Conservation (phyloP, 2,888 invertebrate species). For the Odontocerum albicorne region DNA sequence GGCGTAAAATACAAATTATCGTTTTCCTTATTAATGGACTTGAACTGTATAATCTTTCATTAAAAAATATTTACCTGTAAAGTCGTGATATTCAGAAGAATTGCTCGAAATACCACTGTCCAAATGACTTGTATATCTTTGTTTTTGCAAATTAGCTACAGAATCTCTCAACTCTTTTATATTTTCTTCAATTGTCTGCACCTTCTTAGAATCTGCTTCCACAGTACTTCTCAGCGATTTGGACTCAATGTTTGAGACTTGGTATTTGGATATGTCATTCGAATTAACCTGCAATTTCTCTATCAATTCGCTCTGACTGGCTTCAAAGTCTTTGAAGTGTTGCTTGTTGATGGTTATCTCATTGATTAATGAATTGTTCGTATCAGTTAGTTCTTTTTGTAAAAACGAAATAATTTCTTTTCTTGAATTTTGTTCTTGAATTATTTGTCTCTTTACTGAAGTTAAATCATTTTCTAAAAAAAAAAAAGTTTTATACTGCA, state of each 20-base stretch:
- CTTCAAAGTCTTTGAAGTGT: conserved; percentile 42
- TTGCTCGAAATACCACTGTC: conserved; percentile 35
- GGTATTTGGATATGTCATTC: conserved; percentile 51
- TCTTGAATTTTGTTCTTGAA: conserved; percentile 30
- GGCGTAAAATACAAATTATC: no score
- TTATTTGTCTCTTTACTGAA: no score
- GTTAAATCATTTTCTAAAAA: no score
- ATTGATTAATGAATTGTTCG: conserved; percentile 44
- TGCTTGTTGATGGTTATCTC: conserved; percentile 49
- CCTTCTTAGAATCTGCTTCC: conserved; percentile 54
- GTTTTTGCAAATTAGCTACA: conserved; percentile 39
- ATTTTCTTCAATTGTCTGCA: conserved; percentile 52
- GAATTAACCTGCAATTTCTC: conserved; percentile 40
- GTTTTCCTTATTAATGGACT: no score
- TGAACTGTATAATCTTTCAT: no score
- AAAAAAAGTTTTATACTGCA: no score
- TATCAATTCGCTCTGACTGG: conserved; percentile 39
- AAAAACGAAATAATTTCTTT: conserved; percentile 37
- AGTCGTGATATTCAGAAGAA: no score
- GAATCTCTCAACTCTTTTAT: conserved; percentile 45
- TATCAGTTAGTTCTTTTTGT: conserved; percentile 41
- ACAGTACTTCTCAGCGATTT: conserved; percentile 54
- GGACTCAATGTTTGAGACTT: conserved; percentile 52
- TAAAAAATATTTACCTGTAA: no score
- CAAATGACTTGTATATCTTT: conserved; percentile 41